Percentiles rank a stretch among this genome's conserved stretches.
Evolutionary conservation across 1,140 invertebrate species (phyloP).

Genomic region (Reticulitermes speratus): DNA sequence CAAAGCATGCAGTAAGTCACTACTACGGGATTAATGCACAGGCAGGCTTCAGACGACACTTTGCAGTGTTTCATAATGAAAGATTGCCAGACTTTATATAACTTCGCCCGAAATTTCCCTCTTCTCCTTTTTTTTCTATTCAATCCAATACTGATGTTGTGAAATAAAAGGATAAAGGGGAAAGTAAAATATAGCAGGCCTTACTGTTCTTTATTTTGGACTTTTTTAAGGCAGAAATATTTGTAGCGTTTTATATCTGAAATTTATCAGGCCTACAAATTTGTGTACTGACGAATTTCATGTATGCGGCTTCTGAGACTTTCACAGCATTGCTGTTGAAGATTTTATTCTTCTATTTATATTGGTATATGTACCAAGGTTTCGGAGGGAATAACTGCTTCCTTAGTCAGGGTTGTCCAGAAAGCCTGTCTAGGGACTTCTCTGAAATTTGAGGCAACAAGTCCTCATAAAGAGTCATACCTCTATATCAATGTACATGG

Average conservation of each 20-base stretch:
- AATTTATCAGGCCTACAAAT: background rate
- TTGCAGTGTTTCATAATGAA: constrained; percentile 15
- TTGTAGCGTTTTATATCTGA: background rate
- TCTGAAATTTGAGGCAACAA: no score
- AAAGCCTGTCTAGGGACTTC: no score
- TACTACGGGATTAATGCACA: background rate
- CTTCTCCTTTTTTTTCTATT: background rate
- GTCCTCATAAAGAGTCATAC: no score
- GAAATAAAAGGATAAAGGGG: background rate
- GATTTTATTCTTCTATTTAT: no score
- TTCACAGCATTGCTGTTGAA: no score
- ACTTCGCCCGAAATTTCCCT: background rate
- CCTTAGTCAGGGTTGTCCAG: no score
- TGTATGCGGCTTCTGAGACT: no score
- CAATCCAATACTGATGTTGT: background rate
- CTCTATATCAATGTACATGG: no score
- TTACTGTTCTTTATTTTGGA: background rate
- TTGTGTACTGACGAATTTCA: no score
- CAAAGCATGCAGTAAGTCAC: constrained; percentile 4
- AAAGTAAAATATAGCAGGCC: background rate
- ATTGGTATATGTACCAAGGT: no score
- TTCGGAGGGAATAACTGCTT: no score
- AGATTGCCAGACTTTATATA: background rate
- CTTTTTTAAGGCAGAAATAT: background rate
- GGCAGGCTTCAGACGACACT: background rate